A percentile compares a stretch with the other conserved stretches of the same genome.
Evolutionary conservation across 2,888 invertebrate genomes (phyloP).

Genomic region (Ganaspis brasiliensis): DNA sequence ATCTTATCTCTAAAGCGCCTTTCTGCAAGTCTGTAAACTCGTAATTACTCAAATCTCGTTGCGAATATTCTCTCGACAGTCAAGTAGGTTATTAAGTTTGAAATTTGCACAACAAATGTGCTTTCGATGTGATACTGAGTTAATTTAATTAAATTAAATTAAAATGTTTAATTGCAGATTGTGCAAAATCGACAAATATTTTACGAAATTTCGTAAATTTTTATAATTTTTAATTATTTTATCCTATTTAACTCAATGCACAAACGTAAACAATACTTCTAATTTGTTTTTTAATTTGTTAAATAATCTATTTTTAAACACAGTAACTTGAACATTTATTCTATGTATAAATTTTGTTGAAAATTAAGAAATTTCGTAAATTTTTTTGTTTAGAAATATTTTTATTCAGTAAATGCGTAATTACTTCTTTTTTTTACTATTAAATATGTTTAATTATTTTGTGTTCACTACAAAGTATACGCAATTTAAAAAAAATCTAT

Average conservation of each 20-base stretch:
- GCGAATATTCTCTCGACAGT: constrained; percentile 31
- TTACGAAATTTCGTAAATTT: no score
- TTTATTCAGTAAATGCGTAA: no score
- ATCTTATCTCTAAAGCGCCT: constrained; percentile 53
- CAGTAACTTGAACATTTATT: no score
- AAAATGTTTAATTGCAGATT: background rate
- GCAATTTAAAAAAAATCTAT: constrained; percentile 21
- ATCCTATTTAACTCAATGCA: no score
- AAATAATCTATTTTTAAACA: no score
- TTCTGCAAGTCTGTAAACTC: constrained; percentile 30
- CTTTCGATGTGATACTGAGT: constrained; percentile 24
- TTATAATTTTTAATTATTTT: no score
- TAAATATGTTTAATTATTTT: background rate
- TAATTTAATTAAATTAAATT: background rate
- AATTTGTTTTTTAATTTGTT: no score
- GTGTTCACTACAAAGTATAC: background rate
- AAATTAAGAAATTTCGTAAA: no score
- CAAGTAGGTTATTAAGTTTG: constrained; percentile 10
- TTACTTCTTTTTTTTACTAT: background rate
- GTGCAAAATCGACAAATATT: no score
- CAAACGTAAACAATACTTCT: no score
- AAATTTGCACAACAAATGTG: constrained; percentile 16
- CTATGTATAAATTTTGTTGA: no score
- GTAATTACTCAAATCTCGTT: constrained; percentile 15
- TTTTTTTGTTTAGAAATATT: no score